A percentile compares a stretch with the other conserved stretches of the same genome.
Conservation (phyloP, 2,888 invertebrate genomes). For the Notodonta ziczac region DNA sequence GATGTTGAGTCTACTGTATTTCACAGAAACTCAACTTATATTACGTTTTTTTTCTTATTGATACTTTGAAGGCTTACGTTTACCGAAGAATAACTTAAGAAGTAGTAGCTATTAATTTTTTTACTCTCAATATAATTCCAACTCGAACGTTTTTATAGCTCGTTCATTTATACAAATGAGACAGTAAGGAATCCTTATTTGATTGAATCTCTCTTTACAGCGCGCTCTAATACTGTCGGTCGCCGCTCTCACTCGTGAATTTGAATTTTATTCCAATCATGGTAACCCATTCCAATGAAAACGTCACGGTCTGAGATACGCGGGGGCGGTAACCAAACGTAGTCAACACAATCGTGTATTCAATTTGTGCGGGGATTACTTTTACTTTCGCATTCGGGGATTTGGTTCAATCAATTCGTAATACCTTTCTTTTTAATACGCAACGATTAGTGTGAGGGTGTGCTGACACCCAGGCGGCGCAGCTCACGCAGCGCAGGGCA, state of each 20-base stretch:
- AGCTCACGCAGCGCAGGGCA: no score
- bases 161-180: conserved; percentile 7
- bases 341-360: conserved; percentile 9
- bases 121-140: neutral
- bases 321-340: conserved; percentile 3
- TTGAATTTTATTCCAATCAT: conserved; percentile 8
- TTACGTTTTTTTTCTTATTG: no score
- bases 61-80: neutral
- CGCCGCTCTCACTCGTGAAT: neutral
- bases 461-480: no score
- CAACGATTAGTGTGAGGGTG: neutral
- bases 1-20: no score
- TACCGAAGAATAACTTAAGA: neutral
- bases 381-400: conserved; percentile 10
- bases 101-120: neutral
- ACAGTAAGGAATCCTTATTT: conserved; percentile 7
- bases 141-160: conserved; percentile 4
- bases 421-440: neutral
- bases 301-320: conserved; percentile 1
- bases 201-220: conserved; percentile 6
- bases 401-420: conserved; percentile 4
- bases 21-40: no score
- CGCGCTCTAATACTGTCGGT: neutral
- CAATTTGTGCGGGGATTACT: conserved; percentile 13
- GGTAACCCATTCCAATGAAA: conserved; percentile 7